Conservation (phyloP, 1,140 invertebrate genomes). For the Anoplolepis gracilipes region DNA sequence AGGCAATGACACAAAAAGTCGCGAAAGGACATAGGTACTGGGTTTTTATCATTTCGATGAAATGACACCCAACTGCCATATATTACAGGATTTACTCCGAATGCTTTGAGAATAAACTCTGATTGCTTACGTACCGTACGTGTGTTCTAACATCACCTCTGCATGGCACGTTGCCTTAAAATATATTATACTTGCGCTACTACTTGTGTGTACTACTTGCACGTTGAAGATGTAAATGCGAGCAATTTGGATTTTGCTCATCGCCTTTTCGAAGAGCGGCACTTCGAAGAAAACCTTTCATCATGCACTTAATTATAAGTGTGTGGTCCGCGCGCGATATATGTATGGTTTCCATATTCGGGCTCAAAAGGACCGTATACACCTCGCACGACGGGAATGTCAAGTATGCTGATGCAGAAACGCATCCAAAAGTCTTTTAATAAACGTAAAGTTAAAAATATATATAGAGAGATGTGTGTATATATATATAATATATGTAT, state of each 20-base stretch:
- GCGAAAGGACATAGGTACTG: not conserved
- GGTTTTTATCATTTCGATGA: constrained; percentile 20
- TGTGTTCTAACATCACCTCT: not conserved
- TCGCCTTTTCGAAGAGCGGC: constrained; percentile 43
- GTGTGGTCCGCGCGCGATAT: constrained; percentile 5
- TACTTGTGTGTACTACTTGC: too few species aligned
- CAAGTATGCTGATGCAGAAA: constrained; percentile 7
- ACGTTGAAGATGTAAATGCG: not conserved
- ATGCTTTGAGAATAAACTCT: constrained; percentile 22
- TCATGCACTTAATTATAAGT: constrained; percentile 25
- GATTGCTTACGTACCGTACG: not conserved
- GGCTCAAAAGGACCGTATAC: constrained; percentile 4
- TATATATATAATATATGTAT: constrained; percentile 30
- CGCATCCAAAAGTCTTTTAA: constrained; percentile 28
- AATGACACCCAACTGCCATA: not conserved
- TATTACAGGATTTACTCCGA: not conserved
- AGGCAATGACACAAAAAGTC: not conserved
- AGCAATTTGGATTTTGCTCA: not conserved
- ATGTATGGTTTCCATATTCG: not conserved
- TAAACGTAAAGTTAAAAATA: constrained; percentile 50
- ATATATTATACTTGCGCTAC: not conserved
- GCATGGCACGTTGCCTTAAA: not conserved
- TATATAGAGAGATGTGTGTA: constrained; percentile 5
- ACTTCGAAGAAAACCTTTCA: not conserved
- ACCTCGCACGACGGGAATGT: not conserved